A percentile compares a stretch with the other conserved stretches of the same genome.
phyloP scores from a whole-genome alignment of 2,113 vertebrate genomes.

The Martes martes region DNA sequence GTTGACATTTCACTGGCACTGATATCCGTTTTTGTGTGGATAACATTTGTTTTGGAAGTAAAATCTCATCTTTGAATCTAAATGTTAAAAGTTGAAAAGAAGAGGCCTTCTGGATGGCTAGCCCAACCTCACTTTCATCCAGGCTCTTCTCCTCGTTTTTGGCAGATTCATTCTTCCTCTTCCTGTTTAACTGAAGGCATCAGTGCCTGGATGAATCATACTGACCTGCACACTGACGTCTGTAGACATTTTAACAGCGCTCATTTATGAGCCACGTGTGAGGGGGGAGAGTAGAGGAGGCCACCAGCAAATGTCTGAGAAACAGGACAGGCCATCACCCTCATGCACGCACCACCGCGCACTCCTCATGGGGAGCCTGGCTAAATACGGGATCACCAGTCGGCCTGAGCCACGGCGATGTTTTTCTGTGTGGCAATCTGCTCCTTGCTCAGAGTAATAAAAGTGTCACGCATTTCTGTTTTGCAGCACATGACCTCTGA shows the following conservation, averaged over 20 bases:
- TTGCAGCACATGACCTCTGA: slow-evolving; percentile 85
- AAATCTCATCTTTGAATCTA: neutral
- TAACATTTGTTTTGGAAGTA: neutral
- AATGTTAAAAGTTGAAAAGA: neutral
- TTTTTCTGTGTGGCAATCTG: neutral
- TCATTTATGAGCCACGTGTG: neutral
- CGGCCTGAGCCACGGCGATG: accelerated
- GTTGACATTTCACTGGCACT: neutral
- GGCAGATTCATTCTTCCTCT: neutral
- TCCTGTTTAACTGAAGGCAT: neutral
- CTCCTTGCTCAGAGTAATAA: neutral
- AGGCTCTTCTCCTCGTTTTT: neutral
- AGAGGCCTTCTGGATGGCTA: neutral
- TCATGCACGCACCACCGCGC: neutral
- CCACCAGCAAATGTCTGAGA: neutral
- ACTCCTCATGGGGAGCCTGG: neutral
- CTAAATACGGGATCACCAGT: accelerated
- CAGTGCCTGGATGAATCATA: neutral
- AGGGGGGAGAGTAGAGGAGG: neutral
- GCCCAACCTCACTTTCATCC: neutral
- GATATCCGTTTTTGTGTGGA: neutral
- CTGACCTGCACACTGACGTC: neutral
- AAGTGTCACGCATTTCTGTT: slow-evolving; percentile 46
- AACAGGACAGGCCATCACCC: neutral
- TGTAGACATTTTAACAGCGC: neutral